Evolutionary conservation across 2,888 invertebrate species (phyloP).

Genomic region (Margaritifera margaritifera): DNA sequence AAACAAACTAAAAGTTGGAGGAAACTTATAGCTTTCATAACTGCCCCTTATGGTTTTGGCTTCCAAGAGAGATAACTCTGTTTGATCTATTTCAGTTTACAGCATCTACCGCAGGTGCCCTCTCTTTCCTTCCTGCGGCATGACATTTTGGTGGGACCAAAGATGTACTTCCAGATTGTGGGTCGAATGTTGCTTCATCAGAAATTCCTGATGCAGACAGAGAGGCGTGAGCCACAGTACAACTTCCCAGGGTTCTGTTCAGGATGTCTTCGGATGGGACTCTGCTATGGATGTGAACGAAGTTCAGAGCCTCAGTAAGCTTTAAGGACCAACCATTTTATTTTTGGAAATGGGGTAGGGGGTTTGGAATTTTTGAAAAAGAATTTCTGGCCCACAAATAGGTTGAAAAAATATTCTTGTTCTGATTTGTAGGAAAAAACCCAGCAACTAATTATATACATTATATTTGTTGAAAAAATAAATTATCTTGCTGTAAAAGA

Average conservation of each 20-base stretch:
- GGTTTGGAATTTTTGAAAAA: neutral
- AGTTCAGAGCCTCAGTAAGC: constrained; percentile 61
- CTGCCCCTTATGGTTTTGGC: too few species aligned
- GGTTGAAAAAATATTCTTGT: too few species aligned
- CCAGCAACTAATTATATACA: too few species aligned
- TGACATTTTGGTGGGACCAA: constrained; percentile 42
- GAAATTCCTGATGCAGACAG: constrained; percentile 40
- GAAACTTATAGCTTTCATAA: too few species aligned
- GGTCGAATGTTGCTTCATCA: constrained; percentile 53
- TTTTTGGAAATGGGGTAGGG: neutral
- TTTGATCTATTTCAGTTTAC: constrained; percentile 39
- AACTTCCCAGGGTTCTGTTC: constrained; percentile 62
- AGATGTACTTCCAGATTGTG: constrained; percentile 58
- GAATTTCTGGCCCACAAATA: too few species aligned
- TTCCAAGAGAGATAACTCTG: too few species aligned
- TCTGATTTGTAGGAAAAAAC: too few species aligned
- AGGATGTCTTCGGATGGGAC: constrained; percentile 55
- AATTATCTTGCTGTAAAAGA: too few species aligned
- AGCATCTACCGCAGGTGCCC: constrained; percentile 51
- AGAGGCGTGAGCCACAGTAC: constrained; percentile 48
- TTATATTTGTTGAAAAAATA: too few species aligned
- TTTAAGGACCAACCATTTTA: neutral
- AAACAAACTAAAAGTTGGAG: too few species aligned
- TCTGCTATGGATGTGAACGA: constrained; percentile 68
- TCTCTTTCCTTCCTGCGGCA: constrained; percentile 56